A percentile compares a stretch with the other conserved stretches of the same genome.
Evolutionary conservation across 1,140 invertebrate genomes (phyloP).

Genomic region (Anadara kagoshimensis): DNA sequence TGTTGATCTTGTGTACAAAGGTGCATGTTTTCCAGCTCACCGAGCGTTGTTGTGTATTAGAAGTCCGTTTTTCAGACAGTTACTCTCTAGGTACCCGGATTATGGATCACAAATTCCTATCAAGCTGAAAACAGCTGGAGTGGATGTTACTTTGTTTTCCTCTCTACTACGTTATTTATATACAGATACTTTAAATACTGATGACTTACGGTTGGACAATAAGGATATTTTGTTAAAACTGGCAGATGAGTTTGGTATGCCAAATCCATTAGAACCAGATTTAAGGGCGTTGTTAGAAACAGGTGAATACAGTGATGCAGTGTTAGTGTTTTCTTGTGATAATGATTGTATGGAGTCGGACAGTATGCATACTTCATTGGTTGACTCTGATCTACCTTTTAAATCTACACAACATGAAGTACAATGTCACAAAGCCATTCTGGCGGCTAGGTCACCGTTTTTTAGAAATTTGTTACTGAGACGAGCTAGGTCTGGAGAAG

Average conservation of each 20-base stretch:
- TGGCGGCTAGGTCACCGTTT: conserved; percentile 93
- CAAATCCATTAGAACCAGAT: conserved; percentile 90
- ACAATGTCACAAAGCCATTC: conserved; percentile 93
- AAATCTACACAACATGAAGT: conserved; percentile 78
- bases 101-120: conserved; percentile 86
- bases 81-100: conserved; percentile 72
- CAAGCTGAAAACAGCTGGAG: conserved; percentile 82
- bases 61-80: conserved; percentile 91
- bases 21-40: conserved; percentile 91
- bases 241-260: conserved; percentile 90
- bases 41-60: conserved; percentile 88
- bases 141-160: conserved; percentile 90
- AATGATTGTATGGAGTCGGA: conserved; percentile 84
- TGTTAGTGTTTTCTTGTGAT: conserved; percentile 84
- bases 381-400: conserved; percentile 42
- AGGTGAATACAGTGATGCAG: conserved; percentile 90
- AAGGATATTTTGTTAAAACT: conserved; percentile 81
- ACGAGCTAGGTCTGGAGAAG: conserved; percentile 85
- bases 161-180: conserved; percentile 91
- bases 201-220: conserved; percentile 59
- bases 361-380: too few relatives aligned
- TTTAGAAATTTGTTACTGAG: conserved; percentile 86
- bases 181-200: conserved; percentile 86
- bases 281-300: conserved; percentile 90
- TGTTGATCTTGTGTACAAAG: conserved; percentile 91